phyloP scores from a whole-genome alignment of 2,888 invertebrate genomes.

The Pachydiplax longipennis region DNA sequence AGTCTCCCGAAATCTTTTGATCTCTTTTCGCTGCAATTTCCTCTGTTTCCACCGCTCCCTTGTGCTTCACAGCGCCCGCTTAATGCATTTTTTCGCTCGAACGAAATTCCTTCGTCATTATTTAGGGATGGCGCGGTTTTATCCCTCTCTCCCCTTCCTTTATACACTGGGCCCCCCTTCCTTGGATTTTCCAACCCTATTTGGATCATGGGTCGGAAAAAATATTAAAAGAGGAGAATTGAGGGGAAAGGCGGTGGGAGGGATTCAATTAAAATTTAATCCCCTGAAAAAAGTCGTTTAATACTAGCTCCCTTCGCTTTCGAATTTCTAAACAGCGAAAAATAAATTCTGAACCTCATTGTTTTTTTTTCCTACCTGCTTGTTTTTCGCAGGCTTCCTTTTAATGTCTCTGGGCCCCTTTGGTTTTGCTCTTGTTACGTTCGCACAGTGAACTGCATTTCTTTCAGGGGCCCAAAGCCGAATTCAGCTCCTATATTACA shows the following conservation, averaged over 20 bases:
- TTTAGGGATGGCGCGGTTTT: not conserved
- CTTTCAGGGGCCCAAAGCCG: too few relatives aligned
- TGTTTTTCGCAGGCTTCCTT: not conserved
- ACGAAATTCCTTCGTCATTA: not conserved
- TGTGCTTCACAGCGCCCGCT: not conserved
- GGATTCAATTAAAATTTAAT: slow-evolving; percentile 36
- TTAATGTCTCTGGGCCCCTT: not conserved
- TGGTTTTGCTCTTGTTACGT: too few relatives aligned
- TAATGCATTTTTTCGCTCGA: not conserved
- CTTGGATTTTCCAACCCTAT: not conserved
- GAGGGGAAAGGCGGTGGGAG: not conserved
- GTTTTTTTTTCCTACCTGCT: not conserved
- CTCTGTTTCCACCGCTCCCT: not conserved
- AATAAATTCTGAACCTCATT: not conserved
- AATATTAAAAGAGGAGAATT: not conserved
- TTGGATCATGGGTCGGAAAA: not conserved
- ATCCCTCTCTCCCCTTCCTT: not conserved
- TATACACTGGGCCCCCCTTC: not conserved
- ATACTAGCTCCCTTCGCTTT: not conserved
- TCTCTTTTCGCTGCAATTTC: not conserved
- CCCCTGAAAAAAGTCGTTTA: slow-evolving; percentile 7
- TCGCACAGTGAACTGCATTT: too few relatives aligned
- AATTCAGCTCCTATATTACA: too few relatives aligned
- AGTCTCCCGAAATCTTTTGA: not conserved
- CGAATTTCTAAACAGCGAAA: not conserved